Base-by-base conservation (phyloP, 2,113 vertebrate species). In the Spheniscus mendiculus region DNA sequence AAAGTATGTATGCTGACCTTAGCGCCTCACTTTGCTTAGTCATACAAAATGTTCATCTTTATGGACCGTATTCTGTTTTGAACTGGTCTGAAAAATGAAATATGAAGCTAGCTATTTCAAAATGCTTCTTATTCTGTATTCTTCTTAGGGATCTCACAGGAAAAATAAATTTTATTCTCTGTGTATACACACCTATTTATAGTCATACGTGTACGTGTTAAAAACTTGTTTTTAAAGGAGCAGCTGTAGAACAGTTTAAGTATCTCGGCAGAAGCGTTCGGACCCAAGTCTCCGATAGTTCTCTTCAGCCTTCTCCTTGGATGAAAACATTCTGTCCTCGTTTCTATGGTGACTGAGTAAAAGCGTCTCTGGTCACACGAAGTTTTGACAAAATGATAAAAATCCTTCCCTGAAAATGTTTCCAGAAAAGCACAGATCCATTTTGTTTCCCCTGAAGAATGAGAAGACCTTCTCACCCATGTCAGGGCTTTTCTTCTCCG, bases 321-420 rank as follows among this genome's bases (percentile, higher is more conserved):
- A 21, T 80, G 15, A 87, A 89, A 93, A 83, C 20, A 38, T 63
- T 82, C 73, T 72, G 36, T n/a, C 29, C 61, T 80, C 0, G 12
- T 96, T 95, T 83, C 89, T 91, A n/a, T 96, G 87, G 87, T 95
- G 78, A 91, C 53, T 4, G 30, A 89, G 62, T 74, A 90, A 80
- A 56, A 49, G 34, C 50, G 52, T 93, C 61, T 89, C 58, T 90
- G 29, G 52, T 65, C 58, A 58, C 20, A 50, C 2, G 0, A 71
- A 73, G 11, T 63, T 87, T 61, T 84, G 40, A 90, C 22, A 83
- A 81, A 89, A 80, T 65, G 22, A 72, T 86, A 89, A 84, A 82
- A 97, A 84, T 45, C 25, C 13, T 34, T 84, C 15, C 36, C 73
- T 56, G 32, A 70, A 67, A 78, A 78, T 5, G 36, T 84, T 91